These are phyloP conservation scores for Lates japonicus DNA, from an alignment of 2,797 vertebrate genomes.

Conservation along the genomic window DNA sequence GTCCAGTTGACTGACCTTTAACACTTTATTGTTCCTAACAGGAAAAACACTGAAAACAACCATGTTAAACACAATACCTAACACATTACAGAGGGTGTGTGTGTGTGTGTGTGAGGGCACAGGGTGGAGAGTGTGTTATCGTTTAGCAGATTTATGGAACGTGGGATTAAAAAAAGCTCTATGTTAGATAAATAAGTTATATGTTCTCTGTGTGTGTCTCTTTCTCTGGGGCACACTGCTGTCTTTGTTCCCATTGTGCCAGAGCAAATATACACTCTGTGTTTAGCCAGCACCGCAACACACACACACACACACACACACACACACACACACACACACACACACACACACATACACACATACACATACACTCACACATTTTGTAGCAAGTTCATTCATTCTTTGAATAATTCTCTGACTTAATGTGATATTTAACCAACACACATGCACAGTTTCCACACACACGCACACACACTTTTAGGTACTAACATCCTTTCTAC, in stretches of 20 bases:
- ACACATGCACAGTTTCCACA: conserved; percentile 22
- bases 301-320: conserved; percentile 36
- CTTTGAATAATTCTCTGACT: conserved; percentile 53
- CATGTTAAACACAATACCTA: conserved; percentile 36
- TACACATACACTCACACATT: conserved; percentile 29
- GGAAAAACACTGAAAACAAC: conserved; percentile 35
- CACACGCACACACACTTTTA: conserved; percentile 24
- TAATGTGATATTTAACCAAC: conserved; percentile 46
- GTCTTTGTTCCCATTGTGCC: conserved; percentile 80
- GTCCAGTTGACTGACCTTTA: conserved; percentile 40
- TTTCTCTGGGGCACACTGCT: conserved; percentile 67
- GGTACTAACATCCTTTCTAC: conserved; percentile 68
- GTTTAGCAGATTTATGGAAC: conserved; percentile 65
- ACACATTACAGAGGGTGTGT: conserved; percentile 24
- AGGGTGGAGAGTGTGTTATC: conserved; percentile 34
- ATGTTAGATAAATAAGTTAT: conserved; percentile 58
- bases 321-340: conserved; percentile 35
- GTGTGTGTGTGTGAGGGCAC: conserved; percentile 13
- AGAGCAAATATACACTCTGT: conserved; percentile 73
- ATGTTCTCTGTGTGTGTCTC: conserved; percentile 33
- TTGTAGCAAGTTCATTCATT: conserved; percentile 30
- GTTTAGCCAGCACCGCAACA: conserved; percentile 63
- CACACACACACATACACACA: conserved; percentile 36
- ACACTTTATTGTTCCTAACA: conserved; percentile 34
- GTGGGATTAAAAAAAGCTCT: conserved; percentile 52